Base-by-base conservation (phyloP, 1,140 invertebrate species). In the Matsumurasca onukii region DNA sequence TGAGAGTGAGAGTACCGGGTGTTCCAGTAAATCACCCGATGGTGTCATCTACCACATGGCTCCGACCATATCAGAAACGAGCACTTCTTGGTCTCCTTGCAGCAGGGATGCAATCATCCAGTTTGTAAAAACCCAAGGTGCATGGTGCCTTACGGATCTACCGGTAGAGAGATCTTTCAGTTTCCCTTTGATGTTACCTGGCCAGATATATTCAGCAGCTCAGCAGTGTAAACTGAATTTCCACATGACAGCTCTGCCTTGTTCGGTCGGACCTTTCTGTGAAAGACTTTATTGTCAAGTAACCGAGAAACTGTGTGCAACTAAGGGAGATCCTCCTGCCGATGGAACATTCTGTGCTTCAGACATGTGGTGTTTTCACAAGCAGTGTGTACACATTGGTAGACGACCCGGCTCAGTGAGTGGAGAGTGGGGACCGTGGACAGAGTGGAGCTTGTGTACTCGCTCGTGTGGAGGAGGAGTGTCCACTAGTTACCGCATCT, bases 381-480 rank as follows among this genome's bases (percentile, higher is more conserved):
- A 83, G 34, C 77, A 86, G 69, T 90, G 88, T 78, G 85, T 87
- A 12, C 82, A 82, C 68, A 85, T 88, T 70, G 86, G 85, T 0
- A 81, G 84, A 31, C 77, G 86, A 69, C 86, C 86, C 3, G 77
- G 82, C 49, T 84, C 87, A 29, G 83, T 88, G 29, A 81, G 89
- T 75, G 88, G 88, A 5, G 84, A 86, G 70, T 90, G 88, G 88
- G 83, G 87, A 17, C 73, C 80, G 22, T 87, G 85, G 86, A 80
- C 82, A 27, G 69, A 76, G 1, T 86, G 84, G 82, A 79, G 82
- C 9, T 78, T 83, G 0, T 97, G 95, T 75, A 91, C 92, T 0
- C 79, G 93, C 25, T 86, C 86, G 0, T 97, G 95, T 78, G 94
- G 93, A 0, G 93, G 94, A 2, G 95, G 95, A 1, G 85, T 97